These are phyloP conservation scores for Zoanthus sociatus DNA, from an alignment of 92 coral and sea anemone species.

Conservation along the genomic window DNA sequence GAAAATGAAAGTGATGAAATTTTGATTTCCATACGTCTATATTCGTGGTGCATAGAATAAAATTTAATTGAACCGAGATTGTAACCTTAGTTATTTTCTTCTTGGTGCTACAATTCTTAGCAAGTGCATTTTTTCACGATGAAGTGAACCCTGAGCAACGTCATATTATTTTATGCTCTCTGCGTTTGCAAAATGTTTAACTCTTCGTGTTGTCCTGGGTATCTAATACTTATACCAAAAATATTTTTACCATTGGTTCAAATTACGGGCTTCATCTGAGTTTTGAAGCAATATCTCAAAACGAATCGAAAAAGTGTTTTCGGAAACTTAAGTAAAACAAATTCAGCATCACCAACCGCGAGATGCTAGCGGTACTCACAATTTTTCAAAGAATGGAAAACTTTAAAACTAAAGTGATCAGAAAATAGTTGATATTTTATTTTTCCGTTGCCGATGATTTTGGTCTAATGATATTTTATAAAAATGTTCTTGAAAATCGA, in stretches of 20 bases:
- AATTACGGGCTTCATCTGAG: neutral
- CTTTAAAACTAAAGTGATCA: neutral
- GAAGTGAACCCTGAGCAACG: neutral
- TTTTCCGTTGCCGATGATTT: neutral
- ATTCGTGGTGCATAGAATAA: neutral
- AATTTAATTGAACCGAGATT: neutral
- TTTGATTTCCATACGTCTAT: neutral
- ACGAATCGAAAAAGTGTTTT: neutral
- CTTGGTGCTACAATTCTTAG: neutral
- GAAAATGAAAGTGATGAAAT: neutral
- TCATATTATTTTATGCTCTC: neutral
- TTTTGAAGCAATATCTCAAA: neutral
- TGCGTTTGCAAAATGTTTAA: neutral
- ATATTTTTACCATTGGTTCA: neutral
- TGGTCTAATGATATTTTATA: neutral
- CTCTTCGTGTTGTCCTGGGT: neutral
- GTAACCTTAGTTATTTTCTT: neutral
- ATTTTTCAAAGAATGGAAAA: neutral
- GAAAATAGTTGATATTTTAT: neutral
- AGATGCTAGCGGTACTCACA: no score
- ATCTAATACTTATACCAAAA: neutral
- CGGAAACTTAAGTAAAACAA: neutral
- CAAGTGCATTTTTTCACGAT: constrained; percentile 24
- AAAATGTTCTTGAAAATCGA: no score
- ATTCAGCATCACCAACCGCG: neutral